These are phyloP conservation scores for Climacteris rufus DNA, from an alignment of 2,113 vertebrate species.

Conservation along the genomic window DNA sequence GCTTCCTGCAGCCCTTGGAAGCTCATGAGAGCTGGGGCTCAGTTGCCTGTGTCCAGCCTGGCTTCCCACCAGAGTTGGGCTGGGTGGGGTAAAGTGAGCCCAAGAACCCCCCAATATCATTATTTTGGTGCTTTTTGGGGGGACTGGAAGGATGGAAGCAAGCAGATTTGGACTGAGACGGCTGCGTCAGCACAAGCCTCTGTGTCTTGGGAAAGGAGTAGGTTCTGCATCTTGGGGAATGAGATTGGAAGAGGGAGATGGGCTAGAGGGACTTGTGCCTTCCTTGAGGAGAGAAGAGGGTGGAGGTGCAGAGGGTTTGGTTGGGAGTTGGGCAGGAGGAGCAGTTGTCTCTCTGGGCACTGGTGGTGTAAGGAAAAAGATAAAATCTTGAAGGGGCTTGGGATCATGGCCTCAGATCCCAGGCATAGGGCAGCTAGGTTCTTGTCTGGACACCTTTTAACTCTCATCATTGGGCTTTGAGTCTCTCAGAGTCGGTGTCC, in stretches of 20 bases:
- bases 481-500: not conserved
- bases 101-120: accelerated
- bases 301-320: not conserved
- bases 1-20: accelerated
- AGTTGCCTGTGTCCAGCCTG: not conserved
- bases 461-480: not conserved
- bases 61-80: not conserved
- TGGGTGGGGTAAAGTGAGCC: not conserved
- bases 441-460: not conserved
- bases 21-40: not conserved
- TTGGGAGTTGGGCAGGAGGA: not conserved
- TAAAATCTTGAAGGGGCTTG: not conserved
- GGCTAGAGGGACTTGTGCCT: not conserved
- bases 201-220: not conserved
- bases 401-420: not conserved
- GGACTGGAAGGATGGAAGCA: not conserved
- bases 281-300: not conserved
- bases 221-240: not conserved
- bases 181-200: not conserved
- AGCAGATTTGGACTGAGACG: not conserved
- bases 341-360: not conserved
- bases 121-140: not conserved
- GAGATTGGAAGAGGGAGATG: not conserved
- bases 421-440: not conserved
- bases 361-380: not conserved